Conservation (phyloP, 2,888 invertebrate genomes). For the Nasonia oneida region DNA sequence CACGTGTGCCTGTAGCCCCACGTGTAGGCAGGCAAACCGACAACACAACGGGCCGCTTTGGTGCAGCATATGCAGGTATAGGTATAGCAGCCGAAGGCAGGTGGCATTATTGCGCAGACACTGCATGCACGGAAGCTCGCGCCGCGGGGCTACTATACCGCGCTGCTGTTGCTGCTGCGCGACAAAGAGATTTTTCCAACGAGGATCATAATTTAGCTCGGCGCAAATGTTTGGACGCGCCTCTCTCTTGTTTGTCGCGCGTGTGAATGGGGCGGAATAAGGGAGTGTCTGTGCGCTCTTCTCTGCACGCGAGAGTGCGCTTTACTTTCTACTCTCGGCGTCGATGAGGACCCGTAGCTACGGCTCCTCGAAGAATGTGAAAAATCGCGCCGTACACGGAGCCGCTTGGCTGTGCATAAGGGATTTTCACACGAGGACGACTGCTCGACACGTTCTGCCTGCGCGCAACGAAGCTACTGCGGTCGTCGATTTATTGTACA, state of each 20-base stretch:
- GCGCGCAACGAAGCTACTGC: constrained; percentile 14
- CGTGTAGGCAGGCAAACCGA: neutral
- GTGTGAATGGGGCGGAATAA: constrained; percentile 24
- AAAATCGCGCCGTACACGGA: constrained; percentile 1
- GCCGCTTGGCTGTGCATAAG: neutral
- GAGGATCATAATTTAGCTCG: constrained; percentile 39
- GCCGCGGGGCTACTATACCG: neutral
- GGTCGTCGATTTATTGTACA: neutral
- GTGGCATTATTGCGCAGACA: constrained; percentile 19
- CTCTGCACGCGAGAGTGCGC: neutral
- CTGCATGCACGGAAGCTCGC: neutral
- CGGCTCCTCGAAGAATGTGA: constrained; percentile 6
- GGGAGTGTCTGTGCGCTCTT: constrained; percentile 16
- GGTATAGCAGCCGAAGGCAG: neutral
- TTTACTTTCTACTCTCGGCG: neutral
- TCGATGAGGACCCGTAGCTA: neutral
- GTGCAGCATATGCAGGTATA: too few relatives aligned
- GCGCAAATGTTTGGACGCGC: constrained; percentile 44
- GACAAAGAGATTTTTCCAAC: constrained; percentile 32
- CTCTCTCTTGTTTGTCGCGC: constrained; percentile 17
- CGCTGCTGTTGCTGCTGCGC: neutral
- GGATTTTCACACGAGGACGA: constrained; percentile 24
- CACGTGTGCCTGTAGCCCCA: constrained; percentile 4
- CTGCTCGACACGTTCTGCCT: neutral
- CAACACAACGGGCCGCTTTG: constrained; percentile 15